Conservation (phyloP, 2,888 invertebrate genomes). For the Alloscopus bannaensis region DNA sequence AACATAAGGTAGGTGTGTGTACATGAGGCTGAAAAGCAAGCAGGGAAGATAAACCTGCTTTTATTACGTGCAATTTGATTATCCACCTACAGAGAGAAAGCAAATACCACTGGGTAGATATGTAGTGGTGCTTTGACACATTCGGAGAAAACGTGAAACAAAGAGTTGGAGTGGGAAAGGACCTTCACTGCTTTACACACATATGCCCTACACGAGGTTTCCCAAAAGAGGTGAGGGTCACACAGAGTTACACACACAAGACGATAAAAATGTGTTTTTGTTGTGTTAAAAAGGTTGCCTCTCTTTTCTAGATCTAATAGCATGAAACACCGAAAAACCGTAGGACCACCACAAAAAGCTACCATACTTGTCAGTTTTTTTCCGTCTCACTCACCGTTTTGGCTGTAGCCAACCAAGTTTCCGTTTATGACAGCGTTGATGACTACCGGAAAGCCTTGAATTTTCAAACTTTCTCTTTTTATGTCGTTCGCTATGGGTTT, state of each 20-base stretch:
- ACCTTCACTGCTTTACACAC: no score
- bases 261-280: not conserved
- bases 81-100: not conserved
- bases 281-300: not conserved
- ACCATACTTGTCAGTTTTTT: not conserved
- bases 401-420: slow-evolving; percentile 6
- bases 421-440: slow-evolving; percentile 18
- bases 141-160: not conserved
- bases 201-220: no score
- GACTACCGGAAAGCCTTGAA: slow-evolving; percentile 9
- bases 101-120: not conserved
- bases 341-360: not conserved
- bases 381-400: no score
- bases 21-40: not conserved
- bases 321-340: not conserved
- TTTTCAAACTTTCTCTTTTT: slow-evolving; percentile 11
- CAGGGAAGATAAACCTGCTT: not conserved
- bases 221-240: slow-evolving; percentile 18
- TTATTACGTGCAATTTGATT: not conserved
- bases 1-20: not conserved
- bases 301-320: not conserved
- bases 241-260: not conserved
- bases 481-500: not conserved
- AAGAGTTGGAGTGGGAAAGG: not conserved
- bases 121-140: not conserved